Conservation (phyloP, 2,888 invertebrate species). For the Cheilosia impressa region DNA sequence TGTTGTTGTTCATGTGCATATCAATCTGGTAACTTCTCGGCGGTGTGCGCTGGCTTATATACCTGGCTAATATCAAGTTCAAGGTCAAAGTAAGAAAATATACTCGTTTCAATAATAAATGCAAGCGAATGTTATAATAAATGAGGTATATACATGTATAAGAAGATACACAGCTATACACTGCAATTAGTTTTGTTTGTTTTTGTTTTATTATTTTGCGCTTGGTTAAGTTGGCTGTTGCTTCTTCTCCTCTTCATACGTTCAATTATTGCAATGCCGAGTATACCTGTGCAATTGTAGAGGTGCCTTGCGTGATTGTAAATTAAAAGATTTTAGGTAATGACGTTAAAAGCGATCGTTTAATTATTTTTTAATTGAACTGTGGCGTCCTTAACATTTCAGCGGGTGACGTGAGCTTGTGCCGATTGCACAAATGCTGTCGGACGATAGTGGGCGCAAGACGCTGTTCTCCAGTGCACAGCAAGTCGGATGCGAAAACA, state of each 20-base stretch:
- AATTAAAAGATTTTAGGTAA: conserved; percentile 39
- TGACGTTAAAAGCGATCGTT: conserved; percentile 32
- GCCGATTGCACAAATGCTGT: neutral
- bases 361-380: conserved; percentile 56
- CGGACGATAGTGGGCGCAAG: neutral
- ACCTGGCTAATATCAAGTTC: conserved; percentile 82
- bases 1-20: conserved; percentile 17
- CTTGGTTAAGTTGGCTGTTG: conserved; percentile 13
- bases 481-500: conserved; percentile 3
- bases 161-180: conserved; percentile 28
- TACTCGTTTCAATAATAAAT: conserved; percentile 70
- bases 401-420: neutral
- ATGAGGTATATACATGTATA: conserved; percentile 27
- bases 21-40: conserved; percentile 40
- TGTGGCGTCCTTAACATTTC: conserved; percentile 8
- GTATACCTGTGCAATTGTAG: neutral
- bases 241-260: conserved; percentile 14
- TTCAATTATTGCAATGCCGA: conserved; percentile 28
- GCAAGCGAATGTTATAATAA: conserved; percentile 72
- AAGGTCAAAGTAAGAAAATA: conserved; percentile 78
- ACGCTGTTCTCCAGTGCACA: neutral
- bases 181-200: conserved; percentile 57
- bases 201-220: conserved; percentile 35
- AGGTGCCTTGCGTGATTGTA: conserved; percentile 21
- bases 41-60: conserved; percentile 51